Base-by-base conservation (phyloP, 2,888 invertebrate species). In the Cephus nigrinus region DNA sequence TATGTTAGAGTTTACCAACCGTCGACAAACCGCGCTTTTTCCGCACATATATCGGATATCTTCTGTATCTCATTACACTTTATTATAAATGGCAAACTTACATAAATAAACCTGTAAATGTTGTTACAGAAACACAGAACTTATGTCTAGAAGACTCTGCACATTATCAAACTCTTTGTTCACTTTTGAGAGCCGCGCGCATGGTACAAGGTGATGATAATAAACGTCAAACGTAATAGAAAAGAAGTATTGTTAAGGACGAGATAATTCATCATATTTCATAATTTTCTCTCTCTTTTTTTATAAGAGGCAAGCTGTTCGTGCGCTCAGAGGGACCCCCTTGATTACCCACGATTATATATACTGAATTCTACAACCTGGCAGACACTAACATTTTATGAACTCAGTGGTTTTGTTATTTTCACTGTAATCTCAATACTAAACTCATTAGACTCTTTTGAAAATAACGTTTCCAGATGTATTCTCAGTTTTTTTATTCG, bases 61-160 rank as follows among this genome's bases (percentile, higher is more conserved):
- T 73, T 78, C 32, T 75, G 75, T 81, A 82, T 85, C 82, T 87
- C 84, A 87, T 86, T 88, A 87, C 84, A 87, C 87, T 90, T 90
- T 90, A 90, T 90, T 91, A 88, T 83, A 90, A 89, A 88, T 88
- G 90, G 87, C 87, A 88, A 89, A 90, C 85, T 90, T 90, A 90
- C 90, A 90, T 87, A 86, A 88, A 86, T 86, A 87, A 88, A 86
- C 84, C 86, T 88, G 87, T 87, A 86, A 84, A 85, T 88, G 84
- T 86, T 82, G 81, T 85, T 89, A 90, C 89, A 89, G 86, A 86
- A 89, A 90, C 88, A 87, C 86, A 88, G 86, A 90, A 87, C 91
- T 90, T 90, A 90, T 80, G 84, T 85, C 89, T 90, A 90, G 74
- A 80, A 75, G 74, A 76, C 79, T 71, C 71, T 71, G 33, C 71